Evolutionary conservation across 2,113 vertebrate species (phyloP), one percentile per base, ranked within the genome.

Genomic region (Anarrhichthys ocellatus): DNA sequence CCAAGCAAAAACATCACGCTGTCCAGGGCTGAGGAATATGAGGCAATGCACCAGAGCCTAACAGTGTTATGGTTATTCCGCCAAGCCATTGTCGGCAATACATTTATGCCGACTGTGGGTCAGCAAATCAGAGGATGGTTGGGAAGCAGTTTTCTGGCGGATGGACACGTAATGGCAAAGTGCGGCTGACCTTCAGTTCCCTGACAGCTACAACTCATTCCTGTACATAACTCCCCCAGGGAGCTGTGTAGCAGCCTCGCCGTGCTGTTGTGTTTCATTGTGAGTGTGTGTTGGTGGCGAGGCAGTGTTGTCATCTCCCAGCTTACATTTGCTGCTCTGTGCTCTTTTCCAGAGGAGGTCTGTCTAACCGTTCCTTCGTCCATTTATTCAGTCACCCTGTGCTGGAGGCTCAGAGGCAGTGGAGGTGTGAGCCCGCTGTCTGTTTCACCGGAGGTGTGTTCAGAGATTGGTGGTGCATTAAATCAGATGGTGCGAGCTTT

Each of bases 171-270:
- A 46, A 84, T 75, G 48, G 29, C 58, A 70, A 64, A 71, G 48
- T 17, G 36, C 0, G 3, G 22, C 75, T 86, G 83, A 89, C 87
- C 85, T 91, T 84, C 14, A 70, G 11, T 11, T 80, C 24, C 36
- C 62, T 10, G 65, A 61, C 71, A 40, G 56, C 70, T 58, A 72
- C 74, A 67, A 22, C 65, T 76, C 81, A 40, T 38, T 52, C 52
- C 48, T 29, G 42, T 69, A 38, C 8, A 1, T 6, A 36, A 6
- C 29, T 70, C 69, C 72, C 46, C 0, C 27, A 20, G 29, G 66
- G 66, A 79, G 62, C 72, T 11, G 61, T 4, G 27, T 27, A 5
- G 46, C 70, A 9, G 36, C 5, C 56, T 70, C 5, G 2, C 54
- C 1, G 27, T 24, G 52, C 22, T 50, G 29, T 27, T 36, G 38